Base-by-base conservation (phyloP, 2,888 invertebrate genomes). In the Lottia scabra region DNA sequence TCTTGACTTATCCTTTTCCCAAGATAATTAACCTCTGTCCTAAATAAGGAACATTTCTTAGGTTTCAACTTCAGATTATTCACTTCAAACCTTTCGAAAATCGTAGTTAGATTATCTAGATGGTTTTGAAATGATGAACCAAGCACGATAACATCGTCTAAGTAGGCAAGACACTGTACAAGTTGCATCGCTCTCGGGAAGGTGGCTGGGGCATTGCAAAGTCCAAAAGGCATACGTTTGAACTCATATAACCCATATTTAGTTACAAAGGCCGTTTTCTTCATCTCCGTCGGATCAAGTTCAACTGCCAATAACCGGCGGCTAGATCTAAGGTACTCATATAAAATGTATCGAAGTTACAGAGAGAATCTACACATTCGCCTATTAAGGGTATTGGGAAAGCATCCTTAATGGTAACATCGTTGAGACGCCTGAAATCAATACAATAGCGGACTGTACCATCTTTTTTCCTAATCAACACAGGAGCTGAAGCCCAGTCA, bases 141-240 rank as follows among this genome's bases (percentile, higher is more conserved):
- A 48, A 79, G 68, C 8, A 80, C 79, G 12, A 80, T 62, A 0
- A 77, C 69, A 63, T 82, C 81, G 62, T 80, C 79, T 15, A 80
- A 65, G 44, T 78, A 81, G 1, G 74, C 77, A 1, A 78, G 45
- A 3, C 77, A 75, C 2, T 78, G 64, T 2, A 75, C 73, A n/a
- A 74, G 45, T 46, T 78, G 75, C 71, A 78, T 75, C 0, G 70
- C 72, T 16, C 75, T 19, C 1, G 63, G 62, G 62, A 67, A 76
- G 0, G 80, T 79, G 0, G 77, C 78, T n/a, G 77, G 81, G n/a
- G 79, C 76, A 63, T 75, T 77, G 19, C 74, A 73, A 2, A 80
- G 65, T 0, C 82, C 78, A 63, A 79, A 75, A 2, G 70, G 68
- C 80, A 80, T 80, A 5, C 69, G 23, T 6, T 63, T 46, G 71